These are phyloP conservation scores for Phycodurus eques DNA, from an alignment of 2,113 vertebrate species.

Conservation along the genomic window DNA sequence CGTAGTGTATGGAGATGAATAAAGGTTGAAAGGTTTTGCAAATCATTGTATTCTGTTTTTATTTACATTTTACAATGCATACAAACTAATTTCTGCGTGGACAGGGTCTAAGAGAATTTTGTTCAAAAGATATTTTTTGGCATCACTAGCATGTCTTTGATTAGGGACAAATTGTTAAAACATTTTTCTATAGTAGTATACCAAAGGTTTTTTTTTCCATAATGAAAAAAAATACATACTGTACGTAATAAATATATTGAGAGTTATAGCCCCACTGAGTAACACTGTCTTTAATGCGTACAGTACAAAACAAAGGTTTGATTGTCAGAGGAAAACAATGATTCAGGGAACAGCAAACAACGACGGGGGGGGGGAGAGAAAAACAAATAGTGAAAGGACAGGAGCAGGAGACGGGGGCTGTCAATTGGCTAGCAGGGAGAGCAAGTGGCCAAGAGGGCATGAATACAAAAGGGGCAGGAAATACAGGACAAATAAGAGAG, in stretches of 20 bases:
- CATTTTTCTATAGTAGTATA: too few relatives aligned
- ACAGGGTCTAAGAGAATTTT: background rate
- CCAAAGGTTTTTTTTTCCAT: background rate
- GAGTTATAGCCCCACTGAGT: background rate
- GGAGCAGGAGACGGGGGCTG: conserved; percentile 23
- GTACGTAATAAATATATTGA: background rate
- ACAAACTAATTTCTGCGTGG: background rate
- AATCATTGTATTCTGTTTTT: too few relatives aligned
- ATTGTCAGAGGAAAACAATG: conserved; percentile 35
- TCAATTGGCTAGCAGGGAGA: conserved; percentile 34
- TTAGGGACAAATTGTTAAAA: background rate
- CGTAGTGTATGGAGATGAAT: too few relatives aligned
- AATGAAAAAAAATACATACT: background rate
- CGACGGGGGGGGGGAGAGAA: conserved; percentile 19
- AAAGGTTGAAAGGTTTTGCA: too few relatives aligned
- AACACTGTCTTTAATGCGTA: conserved; percentile 16
- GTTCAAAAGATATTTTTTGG: background rate
- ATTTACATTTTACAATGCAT: too few relatives aligned
- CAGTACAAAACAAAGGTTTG: conserved; percentile 24
- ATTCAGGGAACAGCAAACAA: conserved; percentile 32
- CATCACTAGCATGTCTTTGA: background rate
- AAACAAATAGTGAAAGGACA: conserved; percentile 41
- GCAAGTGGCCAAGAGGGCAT: conserved; percentile 3
- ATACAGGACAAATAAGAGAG: conserved; percentile 23
- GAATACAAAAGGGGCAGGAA: conserved; percentile 19